Base-by-base conservation (phyloP, 2,113 vertebrate species). In the Oryzias curvinotus region DNA sequence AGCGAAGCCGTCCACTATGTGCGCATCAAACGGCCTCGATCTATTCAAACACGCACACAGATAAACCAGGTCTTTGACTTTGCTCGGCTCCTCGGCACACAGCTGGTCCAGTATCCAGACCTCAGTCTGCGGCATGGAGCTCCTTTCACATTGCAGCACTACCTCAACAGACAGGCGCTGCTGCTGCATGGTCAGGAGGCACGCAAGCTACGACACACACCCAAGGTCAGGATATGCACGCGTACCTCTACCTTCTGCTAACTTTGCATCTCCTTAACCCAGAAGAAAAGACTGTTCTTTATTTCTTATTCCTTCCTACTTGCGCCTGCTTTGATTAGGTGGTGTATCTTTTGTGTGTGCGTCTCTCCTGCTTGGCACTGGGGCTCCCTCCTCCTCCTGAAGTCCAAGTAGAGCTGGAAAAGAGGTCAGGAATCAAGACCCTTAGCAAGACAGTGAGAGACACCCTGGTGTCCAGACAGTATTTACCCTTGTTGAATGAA, bases 31-130 rank as follows among this genome's bases (percentile, higher is more conserved):
- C 75, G 93, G 7, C 93, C 91, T 19, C 87, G 81, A 47, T 94
- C 92, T 6, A 92, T 94, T 56, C 93, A 94, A 79, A 94, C 92
- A 1, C 82, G 88, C 14, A 73, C 78, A 1, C 93, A 94, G 86
- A 92, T 93, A 62, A 88, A 74, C 62, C 72, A 92, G 64, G 92
- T 94, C 49, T 93, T 91, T 80, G 90, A 92, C 81, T 94, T 94
- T 53, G 91, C 89, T 21, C 86, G 89, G 19, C 82, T 93, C 57
- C 63, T 93, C 23, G 65, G 75, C 51, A 84, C 90, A 6, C 91
- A 93, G 69, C 79, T 92, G 67, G 56, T 79, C n/a, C 88, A 92
- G 52, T 93, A 90, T 61, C 87, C 92, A 0, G 77, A 84, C 63
- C 84, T 85, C 30, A 77, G 65, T 50, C 63, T 82, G 68, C 73